Evolutionary conservation across 2,888 invertebrate genomes (phyloP).

Genomic region (Folsomia candida): DNA sequence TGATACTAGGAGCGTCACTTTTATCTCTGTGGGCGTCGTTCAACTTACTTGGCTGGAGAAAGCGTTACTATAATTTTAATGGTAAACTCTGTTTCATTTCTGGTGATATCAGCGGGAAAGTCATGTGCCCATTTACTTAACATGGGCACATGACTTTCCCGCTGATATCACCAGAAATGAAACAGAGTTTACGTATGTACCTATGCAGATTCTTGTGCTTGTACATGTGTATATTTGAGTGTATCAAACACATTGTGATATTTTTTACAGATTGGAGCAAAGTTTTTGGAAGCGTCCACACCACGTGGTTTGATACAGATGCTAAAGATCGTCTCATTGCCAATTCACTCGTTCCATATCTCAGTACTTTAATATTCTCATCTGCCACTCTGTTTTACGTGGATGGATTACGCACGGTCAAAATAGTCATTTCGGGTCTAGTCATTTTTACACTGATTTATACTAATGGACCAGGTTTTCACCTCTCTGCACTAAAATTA

Average conservation of each 20-base stretch:
- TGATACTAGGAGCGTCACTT: constrained; percentile 18
- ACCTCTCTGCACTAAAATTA: not conserved
- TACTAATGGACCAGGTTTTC: not conserved
- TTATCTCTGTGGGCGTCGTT: constrained; percentile 33
- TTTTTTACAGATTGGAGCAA: constrained; percentile 43
- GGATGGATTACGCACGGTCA: not conserved
- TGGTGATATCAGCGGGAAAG: not conserved
- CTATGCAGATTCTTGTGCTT: no score
- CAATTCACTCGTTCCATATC: constrained; percentile 26
- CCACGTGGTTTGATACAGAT: constrained; percentile 19
- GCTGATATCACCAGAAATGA: no score
- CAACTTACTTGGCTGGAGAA: constrained; percentile 38
- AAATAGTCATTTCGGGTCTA: constrained; percentile 18
- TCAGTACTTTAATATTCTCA: constrained; percentile 9
- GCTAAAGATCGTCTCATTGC: constrained; percentile 8
- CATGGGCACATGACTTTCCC: no score
- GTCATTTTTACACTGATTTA: constrained; percentile 20
- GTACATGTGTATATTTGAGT: no score
- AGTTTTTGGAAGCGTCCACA: constrained; percentile 39
- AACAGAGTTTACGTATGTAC: no score
- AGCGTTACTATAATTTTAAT: constrained; percentile 30
- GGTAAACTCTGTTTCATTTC: no score
- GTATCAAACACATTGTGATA: not conserved
- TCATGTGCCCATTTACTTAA: no score
- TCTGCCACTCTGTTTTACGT: not conserved